These are phyloP conservation scores for Clarias macrocephalus DNA, from an alignment of 2,113 vertebrate genomes.

Conservation along the genomic window DNA sequence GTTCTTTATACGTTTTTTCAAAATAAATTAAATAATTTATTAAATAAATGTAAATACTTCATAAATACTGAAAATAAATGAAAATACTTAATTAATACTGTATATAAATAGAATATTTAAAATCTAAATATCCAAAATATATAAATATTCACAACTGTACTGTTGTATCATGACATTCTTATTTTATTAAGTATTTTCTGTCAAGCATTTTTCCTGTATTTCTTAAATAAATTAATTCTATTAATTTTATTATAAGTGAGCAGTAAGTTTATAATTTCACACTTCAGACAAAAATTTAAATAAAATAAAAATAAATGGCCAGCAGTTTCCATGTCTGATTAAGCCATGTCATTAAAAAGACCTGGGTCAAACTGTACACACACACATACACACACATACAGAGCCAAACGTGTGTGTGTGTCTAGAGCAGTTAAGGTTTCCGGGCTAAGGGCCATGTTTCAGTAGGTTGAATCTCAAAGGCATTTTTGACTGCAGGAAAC, in stretches of 20 bases:
- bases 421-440: conserved; percentile 42
- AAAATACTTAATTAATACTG: not conserved
- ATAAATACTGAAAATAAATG: not conserved
- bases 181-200: not conserved
- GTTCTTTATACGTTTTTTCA: not conserved
- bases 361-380: conserved; percentile 2
- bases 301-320: not conserved
- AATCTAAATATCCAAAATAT: not conserved
- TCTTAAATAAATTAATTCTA: not conserved
- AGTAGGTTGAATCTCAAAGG: conserved; percentile 67
- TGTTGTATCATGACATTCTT: not conserved
- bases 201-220: not conserved
- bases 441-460: conserved; percentile 56
- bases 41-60: not conserved
- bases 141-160: not conserved
- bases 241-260: not conserved
- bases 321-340: not conserved
- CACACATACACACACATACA: conserved; percentile 29
- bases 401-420: conserved; percentile 17
- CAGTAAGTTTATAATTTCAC: not conserved
- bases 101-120: not conserved
- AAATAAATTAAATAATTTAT: not conserved
- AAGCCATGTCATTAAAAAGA: not conserved
- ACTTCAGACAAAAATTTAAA: not conserved
- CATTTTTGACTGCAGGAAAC: conserved; percentile 67